Conservation (phyloP, 2,113 vertebrate species). For the Burhinus bistriatus region DNA sequence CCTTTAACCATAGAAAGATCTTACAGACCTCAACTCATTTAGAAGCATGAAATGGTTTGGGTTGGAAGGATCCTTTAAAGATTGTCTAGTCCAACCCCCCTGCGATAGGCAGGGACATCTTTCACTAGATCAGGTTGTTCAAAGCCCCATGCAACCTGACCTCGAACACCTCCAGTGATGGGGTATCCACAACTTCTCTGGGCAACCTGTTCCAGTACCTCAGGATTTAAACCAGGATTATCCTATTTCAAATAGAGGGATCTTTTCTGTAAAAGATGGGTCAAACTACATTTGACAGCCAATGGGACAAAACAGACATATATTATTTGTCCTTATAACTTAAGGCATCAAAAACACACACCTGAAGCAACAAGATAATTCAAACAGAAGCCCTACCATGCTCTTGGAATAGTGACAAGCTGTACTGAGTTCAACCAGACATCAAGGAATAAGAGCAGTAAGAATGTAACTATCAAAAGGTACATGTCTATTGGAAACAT, state of each 20-base stretch:
- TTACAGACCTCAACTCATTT: not conserved
- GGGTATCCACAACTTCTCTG: not conserved
- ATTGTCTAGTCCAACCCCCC: fast-evolving
- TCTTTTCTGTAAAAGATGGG: not conserved
- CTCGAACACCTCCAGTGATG: not conserved
- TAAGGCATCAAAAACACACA: not conserved
- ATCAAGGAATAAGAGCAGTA: not conserved
- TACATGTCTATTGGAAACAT: not conserved
- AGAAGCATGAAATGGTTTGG: not conserved
- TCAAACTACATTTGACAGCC: not conserved
- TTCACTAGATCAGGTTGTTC: not conserved
- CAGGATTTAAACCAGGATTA: not conserved
- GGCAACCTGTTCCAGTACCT: not conserved
- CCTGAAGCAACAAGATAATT: not conserved
- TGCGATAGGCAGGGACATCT: fast-evolving
- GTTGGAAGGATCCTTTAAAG: not conserved
- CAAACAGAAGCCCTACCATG: not conserved
- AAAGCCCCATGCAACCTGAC: not conserved
- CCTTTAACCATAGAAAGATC: not conserved
- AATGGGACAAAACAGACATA: not conserved
- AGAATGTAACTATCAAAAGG: not conserved
- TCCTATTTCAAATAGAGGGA: not conserved
- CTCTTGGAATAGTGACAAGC: not conserved
- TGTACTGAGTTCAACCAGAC: not conserved
- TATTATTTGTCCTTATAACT: not conserved